These are phyloP conservation scores for Erebia epiphron DNA, from an alignment of 2,888 invertebrate genomes.

Conservation along the genomic window DNA sequence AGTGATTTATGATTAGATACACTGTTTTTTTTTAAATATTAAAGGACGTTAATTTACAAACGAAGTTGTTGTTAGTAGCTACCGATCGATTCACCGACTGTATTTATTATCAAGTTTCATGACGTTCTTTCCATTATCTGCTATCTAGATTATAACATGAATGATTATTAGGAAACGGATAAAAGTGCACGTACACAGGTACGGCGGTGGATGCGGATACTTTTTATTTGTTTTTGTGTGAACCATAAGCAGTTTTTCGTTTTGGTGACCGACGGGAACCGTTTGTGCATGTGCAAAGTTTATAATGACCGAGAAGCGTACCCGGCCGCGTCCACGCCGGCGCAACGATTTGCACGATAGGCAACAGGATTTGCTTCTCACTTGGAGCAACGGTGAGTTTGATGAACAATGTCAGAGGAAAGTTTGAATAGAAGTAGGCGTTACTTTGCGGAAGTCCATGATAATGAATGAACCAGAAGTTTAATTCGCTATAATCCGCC, in stretches of 20 bases:
- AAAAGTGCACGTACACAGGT: conserved; percentile 68
- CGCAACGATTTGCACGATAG: conserved; percentile 70
- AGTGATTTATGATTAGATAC: background rate
- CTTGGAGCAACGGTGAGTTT: conserved; percentile 75
- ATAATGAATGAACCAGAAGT: too few relatives aligned
- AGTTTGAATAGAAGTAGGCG: too few relatives aligned
- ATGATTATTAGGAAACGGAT: conserved; percentile 61
- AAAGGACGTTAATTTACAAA: background rate
- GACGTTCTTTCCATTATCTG: conserved; percentile 68
- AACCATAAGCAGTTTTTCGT: conserved; percentile 42
- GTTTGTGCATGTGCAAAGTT: conserved; percentile 40
- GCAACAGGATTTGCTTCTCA: conserved; percentile 68
- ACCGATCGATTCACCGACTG: conserved; percentile 45
- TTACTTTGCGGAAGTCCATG: too few relatives aligned
- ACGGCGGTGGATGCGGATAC: conserved; percentile 45
- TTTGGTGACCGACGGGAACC: conserved; percentile 28
- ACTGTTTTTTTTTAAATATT: background rate
- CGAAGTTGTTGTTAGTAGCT: conserved; percentile 30
- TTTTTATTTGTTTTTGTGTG: conserved; percentile 58
- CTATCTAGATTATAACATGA: conserved; percentile 66
- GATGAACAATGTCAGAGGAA: conserved; percentile 18
- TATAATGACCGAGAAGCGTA: conserved; percentile 65
- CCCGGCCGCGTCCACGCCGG: conserved; percentile 66
- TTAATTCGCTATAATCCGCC: too few relatives aligned
- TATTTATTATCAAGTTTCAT: conserved; percentile 64